phyloP scores from a whole-genome alignment of 92 coral and sea anemone species.

The Epizoanthus scotinus region DNA sequence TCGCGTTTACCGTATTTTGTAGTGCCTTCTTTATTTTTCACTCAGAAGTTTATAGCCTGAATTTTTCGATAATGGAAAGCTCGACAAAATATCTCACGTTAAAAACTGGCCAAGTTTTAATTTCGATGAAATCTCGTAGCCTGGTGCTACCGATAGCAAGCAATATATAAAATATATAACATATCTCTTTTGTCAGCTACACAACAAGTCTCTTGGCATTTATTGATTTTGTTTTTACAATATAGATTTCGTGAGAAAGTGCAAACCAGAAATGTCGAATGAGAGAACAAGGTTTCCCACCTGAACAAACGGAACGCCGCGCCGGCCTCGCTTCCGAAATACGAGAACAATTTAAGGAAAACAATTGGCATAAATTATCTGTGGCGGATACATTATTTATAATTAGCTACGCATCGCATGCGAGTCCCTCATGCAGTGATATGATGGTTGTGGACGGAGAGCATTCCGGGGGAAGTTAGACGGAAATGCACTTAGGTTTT shows the following conservation, averaged over 20 bases:
- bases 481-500: slow-evolving; percentile 43
- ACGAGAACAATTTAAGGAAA: no score
- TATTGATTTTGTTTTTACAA: slow-evolving; percentile 25
- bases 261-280: slow-evolving; percentile 1
- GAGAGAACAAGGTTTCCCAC: slow-evolving; percentile 15
- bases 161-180: background rate
- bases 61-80: background rate
- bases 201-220: background rate
- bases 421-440: slow-evolving; percentile 35
- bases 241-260: slow-evolving; percentile 6
- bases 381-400: slow-evolving; percentile 31
- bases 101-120: background rate
- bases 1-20: no score
- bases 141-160: background rate
- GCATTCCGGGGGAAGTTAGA: slow-evolving; percentile 32
- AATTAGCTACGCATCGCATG: slow-evolving; percentile 20
- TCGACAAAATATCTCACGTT: background rate
- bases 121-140: background rate
- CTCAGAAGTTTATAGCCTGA: no score
- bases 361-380: slow-evolving; percentile 15
- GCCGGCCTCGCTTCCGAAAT: slow-evolving; percentile 12
- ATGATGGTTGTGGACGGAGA: slow-evolving; percentile 23
- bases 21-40: no score
- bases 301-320: slow-evolving; percentile 25
- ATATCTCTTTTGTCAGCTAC: slow-evolving; percentile 8